These are phyloP conservation scores for Phenacoccus solenopsis DNA, from an alignment of 1,140 invertebrate genomes.

Conservation along the genomic window DNA sequence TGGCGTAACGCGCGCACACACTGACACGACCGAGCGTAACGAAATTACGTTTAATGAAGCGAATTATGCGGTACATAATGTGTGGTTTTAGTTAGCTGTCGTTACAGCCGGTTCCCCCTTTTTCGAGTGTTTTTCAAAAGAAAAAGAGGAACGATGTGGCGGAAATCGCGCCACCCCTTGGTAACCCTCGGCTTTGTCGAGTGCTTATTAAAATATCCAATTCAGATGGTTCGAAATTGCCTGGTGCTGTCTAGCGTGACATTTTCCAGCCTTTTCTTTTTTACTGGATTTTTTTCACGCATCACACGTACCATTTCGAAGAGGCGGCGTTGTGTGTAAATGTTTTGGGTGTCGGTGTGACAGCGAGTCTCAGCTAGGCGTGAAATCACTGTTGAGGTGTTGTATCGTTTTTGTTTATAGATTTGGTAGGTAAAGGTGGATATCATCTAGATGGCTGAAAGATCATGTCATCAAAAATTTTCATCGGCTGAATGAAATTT, in stretches of 20 bases:
- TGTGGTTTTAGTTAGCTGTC: constrained; percentile 17
- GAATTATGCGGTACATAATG: constrained; percentile 17
- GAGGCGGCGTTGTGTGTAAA: background rate
- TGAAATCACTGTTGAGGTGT: too few relatives aligned
- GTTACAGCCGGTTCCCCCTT: background rate
- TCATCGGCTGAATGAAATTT: too few relatives aligned
- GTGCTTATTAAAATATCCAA: constrained; percentile 17
- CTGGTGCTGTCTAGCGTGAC: constrained; percentile 6
- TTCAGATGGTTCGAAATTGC: background rate
- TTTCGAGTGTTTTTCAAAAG: background rate
- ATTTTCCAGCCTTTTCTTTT: constrained; percentile 14
- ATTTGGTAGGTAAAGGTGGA: too few relatives aligned
- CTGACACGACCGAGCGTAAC: background rate
- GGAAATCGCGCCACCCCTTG: background rate
- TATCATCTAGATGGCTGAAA: too few relatives aligned
- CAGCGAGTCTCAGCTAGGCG: background rate
- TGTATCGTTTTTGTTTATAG: too few relatives aligned
- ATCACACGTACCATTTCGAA: constrained; percentile 5
- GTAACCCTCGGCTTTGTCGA: background rate
- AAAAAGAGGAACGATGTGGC: background rate
- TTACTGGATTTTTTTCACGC: background rate
- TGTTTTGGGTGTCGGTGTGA: background rate
- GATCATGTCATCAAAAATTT: too few relatives aligned
- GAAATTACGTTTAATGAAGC: constrained; percentile 17
- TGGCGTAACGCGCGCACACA: background rate